Conservation (phyloP, 2,113 vertebrate species). For the Pteruthius melanotis region DNA sequence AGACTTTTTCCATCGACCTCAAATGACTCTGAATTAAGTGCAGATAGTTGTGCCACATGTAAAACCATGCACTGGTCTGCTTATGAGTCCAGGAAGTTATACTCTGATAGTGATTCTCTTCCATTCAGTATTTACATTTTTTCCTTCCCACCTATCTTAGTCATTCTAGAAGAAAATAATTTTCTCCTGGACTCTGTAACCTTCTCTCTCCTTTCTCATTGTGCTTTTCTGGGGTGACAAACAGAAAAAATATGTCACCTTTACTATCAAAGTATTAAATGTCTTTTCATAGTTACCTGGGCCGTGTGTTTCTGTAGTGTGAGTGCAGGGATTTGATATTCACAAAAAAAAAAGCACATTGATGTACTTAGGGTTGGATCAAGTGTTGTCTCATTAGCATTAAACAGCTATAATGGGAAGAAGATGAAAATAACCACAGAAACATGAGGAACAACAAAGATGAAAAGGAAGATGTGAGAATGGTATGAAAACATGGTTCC, state of each 20-base stretch:
- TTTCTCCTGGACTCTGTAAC: neutral
- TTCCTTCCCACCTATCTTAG: neutral
- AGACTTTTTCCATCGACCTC: neutral
- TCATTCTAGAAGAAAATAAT: neutral
- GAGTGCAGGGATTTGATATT: neutral
- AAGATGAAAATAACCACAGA: conserved; percentile 30
- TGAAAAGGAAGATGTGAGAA: conserved; percentile 16
- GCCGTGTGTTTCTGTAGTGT: neutral
- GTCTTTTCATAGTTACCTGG: neutral
- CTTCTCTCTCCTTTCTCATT: neutral
- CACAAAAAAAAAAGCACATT: neutral
- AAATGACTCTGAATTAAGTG: neutral
- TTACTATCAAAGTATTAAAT: neutral
- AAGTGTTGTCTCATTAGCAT: neutral
- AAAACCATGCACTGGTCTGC: neutral
- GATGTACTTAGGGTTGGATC: neutral
- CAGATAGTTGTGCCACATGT: neutral
- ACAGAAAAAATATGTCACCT: neutral
- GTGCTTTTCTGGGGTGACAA: neutral
- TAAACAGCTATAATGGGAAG: neutral
- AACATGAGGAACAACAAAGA: conserved; percentile 20
- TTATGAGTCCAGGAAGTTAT: neutral
- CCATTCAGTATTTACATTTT: neutral
- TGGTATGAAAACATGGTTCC: neutral
- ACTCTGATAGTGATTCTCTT: neutral